A percentile compares a stretch with the other conserved stretches of the same genome.
phyloP scores from a whole-genome alignment of 2,888 invertebrate genomes.

The Cetonia aurata region DNA sequence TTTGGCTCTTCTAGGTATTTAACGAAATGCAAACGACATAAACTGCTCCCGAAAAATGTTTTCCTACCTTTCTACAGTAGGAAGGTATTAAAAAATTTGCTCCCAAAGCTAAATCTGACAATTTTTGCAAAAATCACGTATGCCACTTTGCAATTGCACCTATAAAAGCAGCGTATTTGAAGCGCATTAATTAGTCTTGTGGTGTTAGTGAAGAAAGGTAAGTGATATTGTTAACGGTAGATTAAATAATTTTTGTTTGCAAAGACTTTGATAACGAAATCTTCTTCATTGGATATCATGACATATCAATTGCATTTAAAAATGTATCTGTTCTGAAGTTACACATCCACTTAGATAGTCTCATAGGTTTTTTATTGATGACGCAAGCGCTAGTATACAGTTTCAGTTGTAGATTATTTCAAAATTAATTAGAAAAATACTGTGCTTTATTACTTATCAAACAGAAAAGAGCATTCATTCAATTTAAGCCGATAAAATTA shows the following conservation, averaged over 20 bases:
- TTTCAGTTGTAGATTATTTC: neutral
- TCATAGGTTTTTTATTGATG: too few relatives aligned
- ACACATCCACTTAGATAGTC: neutral
- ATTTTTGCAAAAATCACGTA: slow-evolving; percentile 7
- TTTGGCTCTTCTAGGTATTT: neutral
- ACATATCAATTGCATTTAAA: neutral
- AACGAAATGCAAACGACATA: neutral
- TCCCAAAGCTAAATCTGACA: neutral
- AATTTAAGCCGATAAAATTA: too few relatives aligned
- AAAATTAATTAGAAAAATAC: too few relatives aligned
- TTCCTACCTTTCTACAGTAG: neutral
- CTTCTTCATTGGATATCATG: neutral
- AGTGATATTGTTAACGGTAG: neutral
- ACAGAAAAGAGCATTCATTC: too few relatives aligned
- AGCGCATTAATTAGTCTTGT: neutral
- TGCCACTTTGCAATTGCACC: neutral
- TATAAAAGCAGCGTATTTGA: slow-evolving; percentile 7
- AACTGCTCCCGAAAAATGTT: neutral
- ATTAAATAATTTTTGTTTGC: neutral
- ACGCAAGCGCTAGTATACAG: too few relatives aligned
- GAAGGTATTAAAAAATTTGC: neutral
- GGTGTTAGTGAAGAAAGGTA: slow-evolving; percentile 7
- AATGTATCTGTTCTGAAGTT: neutral
- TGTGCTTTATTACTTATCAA: too few relatives aligned
- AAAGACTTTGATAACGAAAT: neutral